Base-by-base conservation (phyloP, 2,113 vertebrate species). In the Tachycineta bicolor region DNA sequence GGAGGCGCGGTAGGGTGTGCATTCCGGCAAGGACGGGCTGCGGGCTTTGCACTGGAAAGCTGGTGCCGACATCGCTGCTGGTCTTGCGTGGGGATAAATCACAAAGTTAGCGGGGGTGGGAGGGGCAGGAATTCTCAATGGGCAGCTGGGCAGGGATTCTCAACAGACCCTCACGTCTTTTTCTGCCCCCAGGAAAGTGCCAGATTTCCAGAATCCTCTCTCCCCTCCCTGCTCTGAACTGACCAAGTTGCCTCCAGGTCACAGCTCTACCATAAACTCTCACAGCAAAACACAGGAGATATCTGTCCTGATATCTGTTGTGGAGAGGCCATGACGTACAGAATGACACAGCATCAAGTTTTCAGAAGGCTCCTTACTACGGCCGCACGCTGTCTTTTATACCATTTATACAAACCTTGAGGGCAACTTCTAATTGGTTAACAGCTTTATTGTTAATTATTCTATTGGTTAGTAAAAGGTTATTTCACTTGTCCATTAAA, bases 151-250 rank as follows among this genome's bases (percentile, higher is more conserved):
- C 12, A 34, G 56, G 65, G 44, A 25, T 56, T 44, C 10, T 19
- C 37, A 22, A 3, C 20, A 39, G 17, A 23, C 0, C 11, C 34
- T 4, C 10, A 4, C 0, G 1, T 4, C 13, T 44, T 31, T 18
- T 5, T 1, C 37, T 37, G 37, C 3, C 2, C 3, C 5, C 58
- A 5, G 16, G n/a, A 37, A 25, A 60, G 25, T 25, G 15, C 58
- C n/a, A 25, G 23, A 37, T 37, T 81, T 63, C 39, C 47, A 39
- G 21, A 29, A 19, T 47, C 33, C 6, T 67, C 19, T 62, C 23
- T 60, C 37, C 6, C 44, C 26, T 83, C 14, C 28, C 23, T 83
- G 74, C 68, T 83, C 68, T n/a, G 21, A 55, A 71, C 17, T 52
- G 60, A 29, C 16, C 14, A 3, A 46, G 6, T 17, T 50, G 24